A percentile compares a stretch with the other conserved stretches of the same genome.
Conservation (phyloP, 1,140 invertebrate species). For the Drosophila tropicalis region DNA sequence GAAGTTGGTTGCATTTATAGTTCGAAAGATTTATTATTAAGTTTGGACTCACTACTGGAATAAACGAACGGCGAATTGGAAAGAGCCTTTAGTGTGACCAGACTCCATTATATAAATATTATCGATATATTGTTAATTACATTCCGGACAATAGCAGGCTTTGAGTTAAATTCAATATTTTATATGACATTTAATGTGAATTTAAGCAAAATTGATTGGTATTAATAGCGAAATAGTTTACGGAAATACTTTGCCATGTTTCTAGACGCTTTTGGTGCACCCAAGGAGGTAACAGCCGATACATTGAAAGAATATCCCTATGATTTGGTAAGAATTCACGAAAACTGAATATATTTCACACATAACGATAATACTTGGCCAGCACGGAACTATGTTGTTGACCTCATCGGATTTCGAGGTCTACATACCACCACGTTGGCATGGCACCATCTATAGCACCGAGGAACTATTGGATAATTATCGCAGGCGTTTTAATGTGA, state of each 20-base stretch:
- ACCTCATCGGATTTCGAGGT: constrained; percentile 55
- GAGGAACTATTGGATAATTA: constrained; percentile 46
- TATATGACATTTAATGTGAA: background rate
- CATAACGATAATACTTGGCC: background rate
- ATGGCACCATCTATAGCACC: constrained; percentile 64
- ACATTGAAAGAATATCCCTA: constrained; percentile 47
- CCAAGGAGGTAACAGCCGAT: constrained; percentile 55
- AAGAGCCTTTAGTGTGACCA: too few species aligned
- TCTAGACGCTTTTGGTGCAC: constrained; percentile 45
- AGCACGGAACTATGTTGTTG: constrained; percentile 55
- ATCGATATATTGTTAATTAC: background rate
- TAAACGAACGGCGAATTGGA: too few species aligned
- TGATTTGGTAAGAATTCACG: constrained; percentile 41
- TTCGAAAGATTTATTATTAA: too few species aligned
- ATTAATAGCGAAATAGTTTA: background rate
- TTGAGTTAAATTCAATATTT: background rate
- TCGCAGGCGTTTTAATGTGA: constrained; percentile 49
- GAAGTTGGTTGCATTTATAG: too few species aligned
- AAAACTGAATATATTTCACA: too few species aligned
- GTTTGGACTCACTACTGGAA: too few species aligned
- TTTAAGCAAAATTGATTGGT: constrained; percentile 18
- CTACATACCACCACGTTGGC: constrained; percentile 53
- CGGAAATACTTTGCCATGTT: constrained; percentile 37
- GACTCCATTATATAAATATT: background rate
- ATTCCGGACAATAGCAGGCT: background rate